Conservation (phyloP, 2,797 vertebrate species). For the Sparus aurata region DNA sequence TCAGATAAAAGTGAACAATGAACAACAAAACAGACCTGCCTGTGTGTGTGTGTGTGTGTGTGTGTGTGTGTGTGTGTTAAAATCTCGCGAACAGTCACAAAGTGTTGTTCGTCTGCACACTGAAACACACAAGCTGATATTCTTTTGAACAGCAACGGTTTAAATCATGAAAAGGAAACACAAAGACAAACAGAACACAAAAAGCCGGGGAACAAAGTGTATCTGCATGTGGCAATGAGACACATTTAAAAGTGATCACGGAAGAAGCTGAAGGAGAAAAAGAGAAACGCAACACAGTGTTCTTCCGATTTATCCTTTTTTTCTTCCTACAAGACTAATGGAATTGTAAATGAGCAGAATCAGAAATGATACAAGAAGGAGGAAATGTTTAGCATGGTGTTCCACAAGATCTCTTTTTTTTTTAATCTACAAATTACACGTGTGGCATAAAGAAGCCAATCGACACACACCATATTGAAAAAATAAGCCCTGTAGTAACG, state of each 20-base stretch:
- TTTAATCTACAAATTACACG: background rate
- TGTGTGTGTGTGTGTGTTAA: background rate
- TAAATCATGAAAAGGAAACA: background rate
- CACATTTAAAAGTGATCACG: background rate
- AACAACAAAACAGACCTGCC: slow-evolving; percentile 18
- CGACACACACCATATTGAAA: background rate
- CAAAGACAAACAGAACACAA: background rate
- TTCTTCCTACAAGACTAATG: background rate
- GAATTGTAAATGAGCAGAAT: background rate
- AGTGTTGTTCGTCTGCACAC: background rate
- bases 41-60: background rate
- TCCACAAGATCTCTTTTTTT: background rate
- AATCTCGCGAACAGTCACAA: background rate
- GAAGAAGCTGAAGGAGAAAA: background rate
- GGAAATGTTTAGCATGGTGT: background rate
- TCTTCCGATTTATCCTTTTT: background rate
- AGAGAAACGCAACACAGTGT: no score
- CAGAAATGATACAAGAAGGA: background rate
- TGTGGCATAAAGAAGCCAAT: background rate
- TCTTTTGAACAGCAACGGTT: background rate
- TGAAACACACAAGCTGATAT: background rate
- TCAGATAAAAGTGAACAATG: slow-evolving; percentile 54
- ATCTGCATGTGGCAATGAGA: background rate
- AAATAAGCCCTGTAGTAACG: background rate
- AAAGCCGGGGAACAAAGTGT: background rate